phyloP scores from a whole-genome alignment of 2,888 invertebrate genomes.

The Pediacus dermestoides region DNA sequence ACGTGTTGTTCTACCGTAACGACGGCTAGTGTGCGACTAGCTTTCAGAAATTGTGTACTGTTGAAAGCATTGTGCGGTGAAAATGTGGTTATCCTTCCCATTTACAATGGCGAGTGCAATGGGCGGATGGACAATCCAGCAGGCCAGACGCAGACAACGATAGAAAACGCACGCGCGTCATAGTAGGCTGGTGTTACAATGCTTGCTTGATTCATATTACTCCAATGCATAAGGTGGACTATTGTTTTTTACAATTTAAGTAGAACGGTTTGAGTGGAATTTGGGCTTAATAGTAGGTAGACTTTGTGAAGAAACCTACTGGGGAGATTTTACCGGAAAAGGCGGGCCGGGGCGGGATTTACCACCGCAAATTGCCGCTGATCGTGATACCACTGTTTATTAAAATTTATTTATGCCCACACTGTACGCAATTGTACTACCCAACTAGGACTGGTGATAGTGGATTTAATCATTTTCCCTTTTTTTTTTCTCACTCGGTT shows the following conservation, averaged over 20 bases:
- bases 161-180: slow-evolving; percentile 36
- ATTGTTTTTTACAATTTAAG: slow-evolving; percentile 34
- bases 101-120: slow-evolving; percentile 21
- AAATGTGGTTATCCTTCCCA: slow-evolving; percentile 41
- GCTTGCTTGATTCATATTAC: slow-evolving; percentile 39
- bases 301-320: slow-evolving; percentile 16
- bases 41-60: slow-evolving; percentile 7
- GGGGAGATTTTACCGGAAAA: slow-evolving; percentile 5
- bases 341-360: slow-evolving; percentile 7
- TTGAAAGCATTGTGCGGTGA: slow-evolving; percentile 29
- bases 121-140: slow-evolving; percentile 11
- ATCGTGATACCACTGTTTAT: too few relatives aligned
- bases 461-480: too few relatives aligned
- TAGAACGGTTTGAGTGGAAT: slow-evolving; percentile 16
- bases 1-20: slow-evolving; percentile 20
- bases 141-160: slow-evolving; percentile 17
- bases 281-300: slow-evolving; percentile 13
- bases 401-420: too few relatives aligned
- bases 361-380: neutral
- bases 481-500: too few relatives aligned
- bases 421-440: too few relatives aligned
- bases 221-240: slow-evolving; percentile 41
- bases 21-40: slow-evolving; percentile 32
- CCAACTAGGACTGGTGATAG: too few relatives aligned
- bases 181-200: slow-evolving; percentile 37